A percentile compares a stretch with the other conserved stretches of the same genome.
Evolutionary conservation across 2,888 invertebrate genomes (phyloP).

Genomic region (Laspeyria flexula): DNA sequence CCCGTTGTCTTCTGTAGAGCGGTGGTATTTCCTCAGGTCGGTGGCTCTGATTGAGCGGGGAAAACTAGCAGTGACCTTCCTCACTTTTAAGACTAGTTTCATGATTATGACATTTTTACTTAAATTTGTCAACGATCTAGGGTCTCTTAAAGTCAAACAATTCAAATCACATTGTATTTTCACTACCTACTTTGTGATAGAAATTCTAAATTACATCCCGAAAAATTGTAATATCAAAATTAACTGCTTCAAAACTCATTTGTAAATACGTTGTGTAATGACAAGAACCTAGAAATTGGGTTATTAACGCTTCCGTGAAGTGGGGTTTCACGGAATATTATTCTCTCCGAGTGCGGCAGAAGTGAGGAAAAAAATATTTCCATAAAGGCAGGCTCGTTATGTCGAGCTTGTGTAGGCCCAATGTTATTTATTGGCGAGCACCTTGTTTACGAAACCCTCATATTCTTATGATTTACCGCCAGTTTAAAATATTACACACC

Average conservation of each 20-base stretch:
- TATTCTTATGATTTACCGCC: constrained; percentile 61
- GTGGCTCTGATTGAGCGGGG: too few species aligned
- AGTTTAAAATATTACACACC: constrained; percentile 56
- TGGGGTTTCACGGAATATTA: constrained; percentile 25
- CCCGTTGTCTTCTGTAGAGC: too few species aligned
- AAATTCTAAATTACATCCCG: not conserved
- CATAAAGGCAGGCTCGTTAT: constrained; percentile 49
- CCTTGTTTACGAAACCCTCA: constrained; percentile 61
- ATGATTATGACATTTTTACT: too few species aligned
- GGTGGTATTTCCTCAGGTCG: too few species aligned
- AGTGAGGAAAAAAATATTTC: constrained; percentile 43
- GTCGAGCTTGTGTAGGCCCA: constrained; percentile 41
- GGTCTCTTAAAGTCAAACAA: too few species aligned
- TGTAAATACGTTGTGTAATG: constrained; percentile 8
- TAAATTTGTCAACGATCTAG: too few species aligned
- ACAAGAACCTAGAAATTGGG: constrained; percentile 25
- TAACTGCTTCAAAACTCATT: not conserved
- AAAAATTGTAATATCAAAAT: not conserved
- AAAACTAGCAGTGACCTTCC: too few species aligned
- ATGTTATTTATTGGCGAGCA: constrained; percentile 60
- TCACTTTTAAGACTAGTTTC: too few species aligned
- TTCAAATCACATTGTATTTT: too few species aligned
- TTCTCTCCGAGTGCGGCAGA: constrained; percentile 30
- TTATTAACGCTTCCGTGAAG: constrained; percentile 21
- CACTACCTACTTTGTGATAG: too few species aligned